Evolutionary conservation across 92 coral and sea anemone species (phyloP).

Genomic region (Phymanthus crucifer): DNA sequence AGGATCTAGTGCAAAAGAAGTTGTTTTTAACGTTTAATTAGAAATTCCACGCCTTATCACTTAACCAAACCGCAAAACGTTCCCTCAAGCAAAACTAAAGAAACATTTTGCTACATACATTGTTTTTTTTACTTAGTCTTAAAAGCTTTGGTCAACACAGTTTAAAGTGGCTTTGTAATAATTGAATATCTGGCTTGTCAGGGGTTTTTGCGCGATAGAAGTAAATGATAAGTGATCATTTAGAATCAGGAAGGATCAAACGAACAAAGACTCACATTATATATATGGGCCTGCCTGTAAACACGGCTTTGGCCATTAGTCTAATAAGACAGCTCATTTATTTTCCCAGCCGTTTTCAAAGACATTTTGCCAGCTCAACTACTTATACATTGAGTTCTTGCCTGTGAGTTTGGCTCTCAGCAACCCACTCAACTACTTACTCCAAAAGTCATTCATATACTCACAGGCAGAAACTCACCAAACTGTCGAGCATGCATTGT

Average conservation of each 20-base stretch:
- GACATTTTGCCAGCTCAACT: conserved; percentile 22
- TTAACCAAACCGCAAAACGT: conserved; percentile 38
- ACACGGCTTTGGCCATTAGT: conserved; percentile 27
- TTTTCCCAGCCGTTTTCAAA: conserved; percentile 29
- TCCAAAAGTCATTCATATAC: conserved; percentile 27
- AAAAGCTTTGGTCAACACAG: conserved; percentile 40
- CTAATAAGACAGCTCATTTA: conserved; percentile 36
- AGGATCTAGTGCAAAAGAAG: conserved; percentile 11
- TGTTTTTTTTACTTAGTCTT: conserved; percentile 23
- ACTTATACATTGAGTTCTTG: conserved; percentile 15
- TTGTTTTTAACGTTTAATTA: conserved; percentile 33
- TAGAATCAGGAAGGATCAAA: conserved; percentile 37
- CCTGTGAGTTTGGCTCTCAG: conserved; percentile 21
- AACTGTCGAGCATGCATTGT: conserved; percentile 19
- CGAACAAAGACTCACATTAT: conserved; percentile 34
- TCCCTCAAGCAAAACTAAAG: conserved; percentile 19
- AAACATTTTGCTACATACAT: conserved; percentile 34
- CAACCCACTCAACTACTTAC: conserved; percentile 36
- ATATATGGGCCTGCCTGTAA: conserved; percentile 42
- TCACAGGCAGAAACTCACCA: conserved; percentile 17
- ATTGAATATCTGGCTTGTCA: conserved; percentile 19
- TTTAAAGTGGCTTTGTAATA: conserved; percentile 29
- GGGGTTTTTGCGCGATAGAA: conserved; percentile 13
- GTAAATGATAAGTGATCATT: conserved; percentile 29
- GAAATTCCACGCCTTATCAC: conserved; percentile 31